Evolutionary conservation across 2,888 invertebrate genomes (phyloP).

Genomic region (Cataglyphis albicans): DNA sequence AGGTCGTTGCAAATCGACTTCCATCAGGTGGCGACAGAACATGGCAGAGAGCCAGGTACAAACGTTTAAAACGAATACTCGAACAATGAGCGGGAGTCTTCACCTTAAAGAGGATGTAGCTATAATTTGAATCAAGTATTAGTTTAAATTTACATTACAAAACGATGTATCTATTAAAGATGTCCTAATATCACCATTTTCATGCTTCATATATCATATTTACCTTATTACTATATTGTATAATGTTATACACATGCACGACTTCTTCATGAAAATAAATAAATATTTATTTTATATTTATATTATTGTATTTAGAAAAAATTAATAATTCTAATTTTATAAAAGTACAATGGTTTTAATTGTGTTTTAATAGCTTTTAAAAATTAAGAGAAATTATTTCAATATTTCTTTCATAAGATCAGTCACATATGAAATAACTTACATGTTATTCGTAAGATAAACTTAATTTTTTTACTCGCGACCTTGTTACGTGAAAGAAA

Average conservation of each 20-base stretch:
- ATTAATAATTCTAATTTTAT: neutral
- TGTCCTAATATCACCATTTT: neutral
- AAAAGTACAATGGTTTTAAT: neutral
- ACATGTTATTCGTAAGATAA: neutral
- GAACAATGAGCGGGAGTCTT: constrained; percentile 72
- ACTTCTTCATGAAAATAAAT: neutral
- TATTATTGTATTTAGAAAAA: neutral
- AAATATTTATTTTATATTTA: neutral
- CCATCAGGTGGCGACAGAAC: constrained; percentile 79
- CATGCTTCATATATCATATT: neutral
- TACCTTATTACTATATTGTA: too few relatives aligned
- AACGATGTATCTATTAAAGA: neutral
- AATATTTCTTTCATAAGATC: neutral
- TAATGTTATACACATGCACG: too few relatives aligned
- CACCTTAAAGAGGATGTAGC: constrained; percentile 59
- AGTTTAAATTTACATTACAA: constrained; percentile 10
- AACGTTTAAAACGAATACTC: constrained; percentile 70
- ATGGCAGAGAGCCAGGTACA: constrained; percentile 76
- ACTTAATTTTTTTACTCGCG: too few relatives aligned
- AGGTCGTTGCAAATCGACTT: constrained; percentile 78
- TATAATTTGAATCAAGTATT: constrained; percentile 55
- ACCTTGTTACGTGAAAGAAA: too few relatives aligned
- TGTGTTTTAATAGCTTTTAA: neutral
- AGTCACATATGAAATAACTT: neutral
- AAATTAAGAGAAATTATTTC: neutral